Evolutionary conservation across 2,797 vertebrate genomes (phyloP), one percentile per base, ranked within the genome.

Genomic region (Enteromius viviparus): DNA sequence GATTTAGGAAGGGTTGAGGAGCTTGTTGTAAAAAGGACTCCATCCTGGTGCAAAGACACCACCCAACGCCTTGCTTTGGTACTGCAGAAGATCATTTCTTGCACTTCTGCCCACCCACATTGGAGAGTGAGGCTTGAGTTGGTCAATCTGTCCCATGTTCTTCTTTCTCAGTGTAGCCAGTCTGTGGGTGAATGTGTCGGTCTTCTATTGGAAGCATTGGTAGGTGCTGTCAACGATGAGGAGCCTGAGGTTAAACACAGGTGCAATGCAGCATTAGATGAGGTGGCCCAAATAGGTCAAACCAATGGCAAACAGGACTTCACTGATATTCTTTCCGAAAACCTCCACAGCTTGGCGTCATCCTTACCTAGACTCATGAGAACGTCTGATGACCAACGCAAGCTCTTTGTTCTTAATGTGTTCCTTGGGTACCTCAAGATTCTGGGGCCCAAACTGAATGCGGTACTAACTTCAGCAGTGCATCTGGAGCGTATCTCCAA

Each of bases 341-440:
- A 96, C 81, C 96, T 99, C 12, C 97, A 98, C 80, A 93, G 93
- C 75, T 91, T 99, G 1, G 91, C 95, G 71, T 96, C 96, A 0
- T 95, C 97, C 4, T 93, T 99, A 23, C 98, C 97, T 23, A 95
- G 97, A 83, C 93, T 99, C 29, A 96, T 99, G 95, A 96, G 92
- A 87, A 96, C 96, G 3, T 94, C 95, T 55, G 96, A 98, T 0
- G 98, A 99, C 90, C 89, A 87, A 12, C 96, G 95, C 89, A 99
- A 97, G 90, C 85, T 96, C 21, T 96, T 96, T 69, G 95, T 96
- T 0, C 92, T 99, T 26, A 96, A 94, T 6, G 91, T 96, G 62
- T 91, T 98, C 69, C 91, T 97, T 0, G 98, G 98, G n/a, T 99
- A 98, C 87, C 83, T 99, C 83, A 97, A 96, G 89, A 90, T 99